phyloP scores from a whole-genome alignment of 2,113 vertebrate genomes.

The Ptyas mucosa region DNA sequence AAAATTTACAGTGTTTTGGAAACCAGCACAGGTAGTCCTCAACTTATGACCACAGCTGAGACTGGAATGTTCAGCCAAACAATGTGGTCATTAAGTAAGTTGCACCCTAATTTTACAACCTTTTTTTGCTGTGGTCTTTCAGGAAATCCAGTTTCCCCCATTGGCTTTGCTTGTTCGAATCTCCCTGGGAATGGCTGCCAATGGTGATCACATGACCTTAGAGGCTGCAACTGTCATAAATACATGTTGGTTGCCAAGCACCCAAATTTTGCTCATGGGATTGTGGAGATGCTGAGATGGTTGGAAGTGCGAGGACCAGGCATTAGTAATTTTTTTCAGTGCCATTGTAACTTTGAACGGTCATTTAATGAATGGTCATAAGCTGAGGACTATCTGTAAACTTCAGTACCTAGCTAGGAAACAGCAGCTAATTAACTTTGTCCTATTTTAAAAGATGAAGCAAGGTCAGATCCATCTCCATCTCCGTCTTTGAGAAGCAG shows the following conservation, averaged over 20 bases:
- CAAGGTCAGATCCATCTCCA: background rate
- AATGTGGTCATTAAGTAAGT: background rate
- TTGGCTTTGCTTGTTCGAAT: background rate
- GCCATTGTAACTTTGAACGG: background rate
- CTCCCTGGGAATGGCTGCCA: background rate
- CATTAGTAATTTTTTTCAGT: background rate
- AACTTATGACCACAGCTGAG: background rate
- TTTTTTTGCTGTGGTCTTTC: background rate
- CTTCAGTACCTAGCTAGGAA: background rate
- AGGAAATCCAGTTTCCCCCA: background rate
- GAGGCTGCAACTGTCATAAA: background rate
- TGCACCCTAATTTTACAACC: background rate
- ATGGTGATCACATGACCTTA: background rate
- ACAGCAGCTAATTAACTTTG: background rate
- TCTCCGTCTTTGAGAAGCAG: background rate
- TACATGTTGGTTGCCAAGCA: background rate
- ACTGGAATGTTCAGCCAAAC: background rate
- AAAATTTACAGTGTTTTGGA: background rate
- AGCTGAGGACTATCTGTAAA: background rate
- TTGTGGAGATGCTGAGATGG: background rate
- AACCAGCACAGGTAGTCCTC: background rate
- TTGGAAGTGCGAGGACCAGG: background rate
- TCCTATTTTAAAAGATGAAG: background rate
- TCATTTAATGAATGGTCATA: background rate
- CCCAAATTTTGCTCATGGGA: background rate